A percentile compares a stretch with the other conserved stretches of the same genome.
Conservation (phyloP, 2,888 invertebrate genomes). For the Euplagia quadripunctaria region DNA sequence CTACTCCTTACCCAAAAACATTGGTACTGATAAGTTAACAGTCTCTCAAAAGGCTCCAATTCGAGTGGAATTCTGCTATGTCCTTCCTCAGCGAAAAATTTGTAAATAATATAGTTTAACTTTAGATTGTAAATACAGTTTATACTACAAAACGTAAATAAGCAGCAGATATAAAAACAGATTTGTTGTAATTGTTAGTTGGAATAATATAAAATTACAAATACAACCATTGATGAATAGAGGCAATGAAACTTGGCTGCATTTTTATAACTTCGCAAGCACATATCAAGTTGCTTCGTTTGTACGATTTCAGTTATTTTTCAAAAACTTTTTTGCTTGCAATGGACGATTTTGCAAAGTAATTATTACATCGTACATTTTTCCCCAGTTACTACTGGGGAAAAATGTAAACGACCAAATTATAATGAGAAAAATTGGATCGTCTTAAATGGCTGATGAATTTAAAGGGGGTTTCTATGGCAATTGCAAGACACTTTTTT, state of each 20-base stretch:
- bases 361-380: conserved; percentile 17
- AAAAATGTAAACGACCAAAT: conserved; percentile 8
- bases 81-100: too few species aligned
- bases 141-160: too few species aligned
- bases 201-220: too few species aligned
- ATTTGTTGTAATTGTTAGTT: too few species aligned
- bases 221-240: not conserved
- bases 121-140: too few species aligned
- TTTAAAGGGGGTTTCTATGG: conserved; percentile 26
- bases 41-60: too few species aligned
- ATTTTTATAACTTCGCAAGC: conserved; percentile 64
- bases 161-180: too few species aligned
- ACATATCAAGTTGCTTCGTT: conserved; percentile 49
- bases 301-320: conserved; percentile 37
- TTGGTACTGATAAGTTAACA: too few species aligned
- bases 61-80: too few species aligned
- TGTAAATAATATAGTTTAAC: too few species aligned
- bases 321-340: conserved; percentile 6
- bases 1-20: too few species aligned
- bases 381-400: too few species aligned
- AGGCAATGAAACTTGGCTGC: conserved; percentile 41
- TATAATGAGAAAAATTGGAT: conserved; percentile 21
- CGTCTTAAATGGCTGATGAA: conserved; percentile 39
- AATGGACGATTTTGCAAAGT: conserved; percentile 8
- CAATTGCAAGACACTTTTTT: conserved; percentile 7